phyloP scores from a whole-genome alignment of 2,888 invertebrate species.

The Tolmerus cingulatus region DNA sequence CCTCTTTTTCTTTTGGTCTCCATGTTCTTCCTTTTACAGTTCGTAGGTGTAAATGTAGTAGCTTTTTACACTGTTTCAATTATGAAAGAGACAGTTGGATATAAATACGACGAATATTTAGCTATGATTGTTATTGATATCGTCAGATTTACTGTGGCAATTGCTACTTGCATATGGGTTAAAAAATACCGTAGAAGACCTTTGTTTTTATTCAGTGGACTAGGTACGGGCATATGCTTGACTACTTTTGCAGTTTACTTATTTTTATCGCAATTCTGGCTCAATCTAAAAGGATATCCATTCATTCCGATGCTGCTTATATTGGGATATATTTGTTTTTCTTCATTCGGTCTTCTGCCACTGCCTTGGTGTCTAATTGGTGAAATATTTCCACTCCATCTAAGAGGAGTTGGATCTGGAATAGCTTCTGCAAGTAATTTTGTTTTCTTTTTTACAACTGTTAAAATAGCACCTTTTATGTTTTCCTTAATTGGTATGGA shows the following conservation, averaged over 20 bases:
- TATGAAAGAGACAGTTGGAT: constrained; percentile 67
- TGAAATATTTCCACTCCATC: constrained; percentile 69
- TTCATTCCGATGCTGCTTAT: constrained; percentile 67
- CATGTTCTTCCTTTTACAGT: constrained; percentile 70
- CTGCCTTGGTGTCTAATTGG: constrained; percentile 75
- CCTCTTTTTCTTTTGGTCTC: constrained; percentile 70
- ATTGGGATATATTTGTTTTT: constrained; percentile 68
- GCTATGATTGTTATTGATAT: constrained; percentile 70
- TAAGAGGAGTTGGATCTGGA: constrained; percentile 70
- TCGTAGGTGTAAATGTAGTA: constrained; percentile 72
- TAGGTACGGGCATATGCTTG: constrained; percentile 68
- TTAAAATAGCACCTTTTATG: constrained; percentile 70
- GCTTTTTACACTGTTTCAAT: constrained; percentile 72
- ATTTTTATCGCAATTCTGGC: constrained; percentile 59
- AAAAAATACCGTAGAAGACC: constrained; percentile 67
- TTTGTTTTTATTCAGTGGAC: constrained; percentile 68
- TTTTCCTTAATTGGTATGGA: constrained; percentile 66
- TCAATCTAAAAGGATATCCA: constrained; percentile 61
- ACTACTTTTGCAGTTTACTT: constrained; percentile 65
- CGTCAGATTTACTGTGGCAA: constrained; percentile 67
- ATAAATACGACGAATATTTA: constrained; percentile 68
- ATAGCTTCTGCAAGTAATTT: constrained; percentile 69
- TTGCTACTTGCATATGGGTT: constrained; percentile 68
- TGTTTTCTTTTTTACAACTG: constrained; percentile 68
- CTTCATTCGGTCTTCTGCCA: constrained; percentile 70